A percentile compares a stretch with the other conserved stretches of the same genome.
Conservation (phyloP, 2,113 vertebrate species). For the Scartelaos histophorus region DNA sequence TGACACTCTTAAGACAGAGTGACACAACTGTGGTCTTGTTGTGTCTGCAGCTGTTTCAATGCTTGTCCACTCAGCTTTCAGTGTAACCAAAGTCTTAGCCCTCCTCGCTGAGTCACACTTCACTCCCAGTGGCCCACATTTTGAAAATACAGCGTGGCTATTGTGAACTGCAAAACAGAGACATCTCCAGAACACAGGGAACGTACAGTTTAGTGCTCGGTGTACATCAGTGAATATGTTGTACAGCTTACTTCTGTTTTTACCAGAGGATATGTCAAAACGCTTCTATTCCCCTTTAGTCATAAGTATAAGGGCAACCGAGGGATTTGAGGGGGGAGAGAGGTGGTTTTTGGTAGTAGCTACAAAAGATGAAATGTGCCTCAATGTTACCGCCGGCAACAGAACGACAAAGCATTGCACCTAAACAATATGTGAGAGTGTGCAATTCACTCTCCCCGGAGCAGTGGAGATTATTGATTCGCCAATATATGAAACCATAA, state of each 20-base stretch:
- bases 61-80: constrained; percentile 4
- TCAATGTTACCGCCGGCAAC: constrained; percentile 21
- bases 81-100: not conserved
- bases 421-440: constrained; percentile 38
- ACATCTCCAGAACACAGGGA: constrained; percentile 14
- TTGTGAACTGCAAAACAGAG: constrained; percentile 4
- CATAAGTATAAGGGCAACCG: constrained; percentile 23
- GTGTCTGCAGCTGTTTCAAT: constrained; percentile 2
- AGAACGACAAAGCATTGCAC: constrained; percentile 27
- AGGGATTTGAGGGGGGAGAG: constrained; percentile 13
- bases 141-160: not conserved
- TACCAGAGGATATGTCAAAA: constrained; percentile 25
- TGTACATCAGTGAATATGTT: constrained; percentile 38
- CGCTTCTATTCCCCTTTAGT: constrained; percentile 37
- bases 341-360: not conserved
- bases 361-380: constrained; percentile 32
- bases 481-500: constrained; percentile 24
- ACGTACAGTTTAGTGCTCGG: constrained; percentile 26
- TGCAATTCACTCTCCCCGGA: constrained; percentile 36
- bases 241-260: constrained; percentile 29
- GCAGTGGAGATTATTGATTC: constrained; percentile 34
- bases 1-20: not conserved
- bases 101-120: not conserved
- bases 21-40: constrained; percentile 9
- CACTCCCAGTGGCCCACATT: not conserved